A percentile compares a stretch with the other conserved stretches of the same genome.
phyloP scores from a whole-genome alignment of 1,140 invertebrate genomes.

The Sipha flava region DNA sequence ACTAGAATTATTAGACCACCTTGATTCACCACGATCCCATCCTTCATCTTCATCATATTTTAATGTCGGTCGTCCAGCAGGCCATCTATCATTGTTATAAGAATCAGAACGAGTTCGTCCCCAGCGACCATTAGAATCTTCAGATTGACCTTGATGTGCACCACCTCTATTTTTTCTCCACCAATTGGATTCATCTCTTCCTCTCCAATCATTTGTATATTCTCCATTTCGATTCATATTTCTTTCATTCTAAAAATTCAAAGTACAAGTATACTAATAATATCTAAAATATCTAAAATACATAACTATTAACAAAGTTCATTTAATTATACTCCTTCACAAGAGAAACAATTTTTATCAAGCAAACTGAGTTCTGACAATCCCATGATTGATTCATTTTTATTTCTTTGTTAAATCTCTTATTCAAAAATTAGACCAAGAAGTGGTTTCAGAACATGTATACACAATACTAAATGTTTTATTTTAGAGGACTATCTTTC shows the following conservation, averaged over 20 bases:
- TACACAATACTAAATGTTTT: too few species aligned
- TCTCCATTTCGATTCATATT: constrained; percentile 22
- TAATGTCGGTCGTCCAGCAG: constrained; percentile 2
- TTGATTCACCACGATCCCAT: constrained; percentile 23
- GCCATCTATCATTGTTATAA: constrained; percentile 25
- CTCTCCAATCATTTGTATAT: constrained; percentile 21
- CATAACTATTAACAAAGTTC: too few species aligned
- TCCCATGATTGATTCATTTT: too few species aligned
- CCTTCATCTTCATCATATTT: constrained; percentile 27
- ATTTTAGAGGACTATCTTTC: too few species aligned
- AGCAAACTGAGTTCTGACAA: too few species aligned
- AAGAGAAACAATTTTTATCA: too few species aligned
- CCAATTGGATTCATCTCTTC: constrained; percentile 19
- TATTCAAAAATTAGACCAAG: too few species aligned
- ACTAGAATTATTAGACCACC: constrained; percentile 1
- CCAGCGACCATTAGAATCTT: constrained; percentile 25
- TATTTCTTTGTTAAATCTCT: too few species aligned
- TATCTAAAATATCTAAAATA: too few species aligned
- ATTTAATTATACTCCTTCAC: too few species aligned
- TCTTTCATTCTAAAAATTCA: constrained; percentile 13
- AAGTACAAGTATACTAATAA: not conserved
- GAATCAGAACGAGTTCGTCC: constrained; percentile 21
- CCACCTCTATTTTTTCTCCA: constrained; percentile 30
- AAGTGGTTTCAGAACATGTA: too few species aligned
- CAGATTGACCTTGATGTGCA: not conserved